Evolutionary conservation across 2,113 vertebrate genomes (phyloP).

Genomic region (Larimichthys crocea): DNA sequence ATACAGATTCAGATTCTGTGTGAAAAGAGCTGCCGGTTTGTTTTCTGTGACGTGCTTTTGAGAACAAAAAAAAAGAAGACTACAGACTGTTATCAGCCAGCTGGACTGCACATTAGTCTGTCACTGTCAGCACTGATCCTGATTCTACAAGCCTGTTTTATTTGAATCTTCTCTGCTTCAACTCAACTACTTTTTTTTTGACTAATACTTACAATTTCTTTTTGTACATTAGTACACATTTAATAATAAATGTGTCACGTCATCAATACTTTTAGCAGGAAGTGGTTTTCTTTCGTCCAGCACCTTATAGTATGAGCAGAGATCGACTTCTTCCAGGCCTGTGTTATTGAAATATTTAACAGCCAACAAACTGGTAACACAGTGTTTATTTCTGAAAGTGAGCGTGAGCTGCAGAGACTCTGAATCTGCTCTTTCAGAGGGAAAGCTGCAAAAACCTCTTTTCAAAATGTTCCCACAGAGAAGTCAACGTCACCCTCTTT

Average conservation of each 20-base stretch:
- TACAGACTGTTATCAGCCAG: neutral
- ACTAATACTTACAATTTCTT: neutral
- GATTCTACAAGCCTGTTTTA: neutral
- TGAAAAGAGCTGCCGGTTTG: neutral
- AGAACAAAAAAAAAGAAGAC: neutral
- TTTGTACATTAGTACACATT: neutral
- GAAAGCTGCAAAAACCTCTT: neutral
- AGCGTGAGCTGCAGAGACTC: neutral
- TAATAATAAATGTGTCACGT: too few relatives aligned
- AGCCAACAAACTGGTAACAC: neutral
- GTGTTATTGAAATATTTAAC: neutral
- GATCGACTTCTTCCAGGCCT: neutral
- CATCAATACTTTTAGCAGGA: too few relatives aligned
- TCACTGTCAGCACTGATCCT: neutral
- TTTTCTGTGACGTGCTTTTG: neutral
- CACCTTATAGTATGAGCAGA: neutral
- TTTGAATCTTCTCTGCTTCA: neutral
- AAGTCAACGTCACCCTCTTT: neutral
- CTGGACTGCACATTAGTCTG: neutral
- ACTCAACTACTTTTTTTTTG: neutral
- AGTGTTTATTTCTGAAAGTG: neutral
- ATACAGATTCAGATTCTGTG: neutral
- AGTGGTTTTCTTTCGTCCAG: too few relatives aligned
- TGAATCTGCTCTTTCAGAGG: neutral
- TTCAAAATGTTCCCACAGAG: neutral